Conservation (phyloP, 2,113 vertebrate genomes). For the Sinosuthora webbiana region DNA sequence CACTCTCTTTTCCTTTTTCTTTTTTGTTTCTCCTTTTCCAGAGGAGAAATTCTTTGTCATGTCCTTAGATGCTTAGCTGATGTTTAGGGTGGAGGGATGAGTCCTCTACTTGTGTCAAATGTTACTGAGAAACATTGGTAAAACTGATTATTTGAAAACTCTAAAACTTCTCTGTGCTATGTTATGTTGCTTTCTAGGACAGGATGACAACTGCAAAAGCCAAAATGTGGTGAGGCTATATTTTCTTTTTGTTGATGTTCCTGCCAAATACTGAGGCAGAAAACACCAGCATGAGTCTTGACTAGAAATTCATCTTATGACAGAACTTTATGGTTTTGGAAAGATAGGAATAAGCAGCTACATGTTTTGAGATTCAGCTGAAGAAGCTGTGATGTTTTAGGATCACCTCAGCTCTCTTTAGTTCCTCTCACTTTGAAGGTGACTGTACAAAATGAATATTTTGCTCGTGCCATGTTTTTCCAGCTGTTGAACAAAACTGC, state of each 20-base stretch:
- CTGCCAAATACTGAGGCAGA: neutral
- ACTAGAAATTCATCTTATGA: neutral
- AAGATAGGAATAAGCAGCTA: neutral
- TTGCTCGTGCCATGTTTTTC: neutral
- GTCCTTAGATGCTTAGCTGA: neutral
- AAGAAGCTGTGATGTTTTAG: neutral
- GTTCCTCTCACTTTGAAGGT: neutral
- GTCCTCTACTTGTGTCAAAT: neutral
- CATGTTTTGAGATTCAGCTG: neutral
- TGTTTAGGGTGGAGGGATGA: neutral
- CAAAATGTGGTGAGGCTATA: neutral
- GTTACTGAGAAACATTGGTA: neutral
- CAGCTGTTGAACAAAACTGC: neutral
- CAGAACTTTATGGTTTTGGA: neutral
- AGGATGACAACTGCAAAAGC: neutral
- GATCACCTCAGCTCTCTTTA: neutral
- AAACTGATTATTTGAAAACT: neutral
- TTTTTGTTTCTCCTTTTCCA: neutral
- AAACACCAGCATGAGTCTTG: neutral
- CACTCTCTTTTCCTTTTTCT: neutral
- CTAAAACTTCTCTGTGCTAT: neutral
- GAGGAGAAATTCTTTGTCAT: neutral
- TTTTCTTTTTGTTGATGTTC: neutral
- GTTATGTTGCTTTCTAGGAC: neutral
- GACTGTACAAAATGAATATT: neutral